These are phyloP conservation scores for Diaprepes abbreviatus DNA, from an alignment of 2,888 invertebrate genomes.

Conservation along the genomic window DNA sequence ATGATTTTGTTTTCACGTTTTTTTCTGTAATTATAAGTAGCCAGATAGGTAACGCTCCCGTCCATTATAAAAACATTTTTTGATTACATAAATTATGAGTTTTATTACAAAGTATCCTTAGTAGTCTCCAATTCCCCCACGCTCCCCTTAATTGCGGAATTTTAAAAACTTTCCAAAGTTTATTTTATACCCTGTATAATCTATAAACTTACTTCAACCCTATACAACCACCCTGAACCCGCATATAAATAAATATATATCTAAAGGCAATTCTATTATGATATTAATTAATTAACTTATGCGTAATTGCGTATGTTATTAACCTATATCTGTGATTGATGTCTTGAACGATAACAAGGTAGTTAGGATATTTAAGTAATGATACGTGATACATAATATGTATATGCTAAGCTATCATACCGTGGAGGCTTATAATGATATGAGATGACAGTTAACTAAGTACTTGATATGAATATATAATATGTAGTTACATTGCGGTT, in stretches of 20 bases:
- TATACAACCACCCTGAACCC: too few relatives aligned
- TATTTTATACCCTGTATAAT: too few relatives aligned
- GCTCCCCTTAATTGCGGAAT: too few relatives aligned
- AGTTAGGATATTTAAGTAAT: constrained; percentile 24
- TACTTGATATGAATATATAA: constrained; percentile 35
- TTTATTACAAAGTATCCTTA: too few relatives aligned
- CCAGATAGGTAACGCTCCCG: too few relatives aligned
- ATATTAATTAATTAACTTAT: not conserved
- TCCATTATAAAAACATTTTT: too few relatives aligned
- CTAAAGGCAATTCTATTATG: not conserved
- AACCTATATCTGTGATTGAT: constrained; percentile 15
- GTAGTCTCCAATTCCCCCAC: too few relatives aligned
- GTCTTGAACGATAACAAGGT: constrained; percentile 27
- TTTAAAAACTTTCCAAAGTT: too few relatives aligned
- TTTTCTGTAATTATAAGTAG: too few relatives aligned
- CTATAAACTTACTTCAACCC: too few relatives aligned
- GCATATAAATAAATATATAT: not conserved
- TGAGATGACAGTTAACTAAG: constrained; percentile 40
- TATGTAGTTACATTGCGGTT: constrained; percentile 19
- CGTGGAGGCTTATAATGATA: constrained; percentile 36
- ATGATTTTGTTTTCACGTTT: too few relatives aligned
- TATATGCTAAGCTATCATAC: constrained; percentile 19
- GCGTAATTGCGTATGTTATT: constrained; percentile 13
- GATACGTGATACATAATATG: constrained; percentile 12
- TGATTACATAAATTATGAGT: too few relatives aligned